These are phyloP conservation scores for Pogonus chalceus DNA, from an alignment of 1,140 invertebrate species.

Conservation along the genomic window DNA sequence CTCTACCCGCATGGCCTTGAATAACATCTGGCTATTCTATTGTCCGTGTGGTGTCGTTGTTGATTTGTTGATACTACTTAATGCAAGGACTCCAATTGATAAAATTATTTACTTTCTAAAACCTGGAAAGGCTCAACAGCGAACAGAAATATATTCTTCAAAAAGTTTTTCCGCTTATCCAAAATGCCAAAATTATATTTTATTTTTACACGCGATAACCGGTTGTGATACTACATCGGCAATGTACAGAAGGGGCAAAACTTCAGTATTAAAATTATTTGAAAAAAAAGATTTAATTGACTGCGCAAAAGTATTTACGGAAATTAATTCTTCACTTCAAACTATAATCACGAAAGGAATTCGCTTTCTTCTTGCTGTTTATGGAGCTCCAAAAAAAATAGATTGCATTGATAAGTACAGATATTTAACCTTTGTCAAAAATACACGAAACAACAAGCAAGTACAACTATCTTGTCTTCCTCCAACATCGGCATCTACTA, in stretches of 20 bases:
- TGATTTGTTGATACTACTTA: constrained; percentile 21
- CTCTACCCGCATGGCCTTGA: too few relatives aligned
- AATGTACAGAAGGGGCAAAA: constrained; percentile 29
- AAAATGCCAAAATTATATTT: constrained; percentile 18
- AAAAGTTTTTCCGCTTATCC: constrained; percentile 17
- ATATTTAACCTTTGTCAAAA: constrained; percentile 27
- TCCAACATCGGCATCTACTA: constrained; percentile 28
- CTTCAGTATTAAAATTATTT: constrained; percentile 28
- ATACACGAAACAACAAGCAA: constrained; percentile 24
- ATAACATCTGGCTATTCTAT: too few relatives aligned
- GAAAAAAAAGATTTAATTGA: constrained; percentile 28
- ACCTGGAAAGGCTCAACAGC: constrained; percentile 17
- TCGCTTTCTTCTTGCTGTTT: constrained; percentile 28
- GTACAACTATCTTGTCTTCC: constrained; percentile 27
- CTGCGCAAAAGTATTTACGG: constrained; percentile 27
- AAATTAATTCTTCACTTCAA: constrained; percentile 24
- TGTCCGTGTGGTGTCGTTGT: constrained; percentile 26
- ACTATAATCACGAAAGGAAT: constrained; percentile 23
- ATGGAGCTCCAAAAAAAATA: constrained; percentile 30
- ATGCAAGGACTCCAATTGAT: constrained; percentile 20
- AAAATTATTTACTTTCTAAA: constrained; percentile 21
- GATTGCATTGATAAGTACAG: constrained; percentile 23
- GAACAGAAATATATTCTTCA: constrained; percentile 7
- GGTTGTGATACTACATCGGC: constrained; percentile 25
- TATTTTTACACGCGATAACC: too few relatives aligned